These are phyloP conservation scores for Periophthalmodon schlosseri DNA, from an alignment of 2,113 vertebrate genomes.

Conservation along the genomic window DNA sequence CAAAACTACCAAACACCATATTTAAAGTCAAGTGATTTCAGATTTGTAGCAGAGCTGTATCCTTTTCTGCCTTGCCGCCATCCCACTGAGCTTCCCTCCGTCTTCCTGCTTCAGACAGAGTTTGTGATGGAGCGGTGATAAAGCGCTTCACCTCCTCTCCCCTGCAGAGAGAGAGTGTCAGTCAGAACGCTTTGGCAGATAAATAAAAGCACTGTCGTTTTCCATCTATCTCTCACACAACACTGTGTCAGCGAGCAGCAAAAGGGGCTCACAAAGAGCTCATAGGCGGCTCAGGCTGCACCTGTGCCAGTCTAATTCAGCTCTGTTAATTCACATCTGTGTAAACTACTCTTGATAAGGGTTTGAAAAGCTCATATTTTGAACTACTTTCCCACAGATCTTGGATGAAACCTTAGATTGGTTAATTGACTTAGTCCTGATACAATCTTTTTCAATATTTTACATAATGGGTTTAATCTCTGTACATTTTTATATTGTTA, in stretches of 20 bases:
- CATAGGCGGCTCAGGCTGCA: slow-evolving; percentile 10
- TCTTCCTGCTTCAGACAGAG: slow-evolving; percentile 30
- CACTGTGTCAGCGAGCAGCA: slow-evolving; percentile 5
- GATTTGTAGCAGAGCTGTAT: slow-evolving; percentile 5
- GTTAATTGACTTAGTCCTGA: too few species aligned
- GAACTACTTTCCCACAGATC: too few species aligned
- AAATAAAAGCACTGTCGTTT: slow-evolving; percentile 13
- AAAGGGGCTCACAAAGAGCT: neutral
- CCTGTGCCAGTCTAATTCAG: neutral
- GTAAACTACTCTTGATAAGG: neutral
- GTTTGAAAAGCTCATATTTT: neutral
- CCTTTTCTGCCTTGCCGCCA: slow-evolving; percentile 7
- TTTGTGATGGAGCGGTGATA: slow-evolving; percentile 37
- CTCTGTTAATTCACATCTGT: neutral
- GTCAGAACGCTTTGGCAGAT: slow-evolving; percentile 33
- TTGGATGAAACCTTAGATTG: too few species aligned
- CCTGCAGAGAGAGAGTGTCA: slow-evolving; percentile 38
- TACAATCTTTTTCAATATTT: too few species aligned
- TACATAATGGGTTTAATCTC: too few species aligned
- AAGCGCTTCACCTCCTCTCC: slow-evolving; percentile 39
- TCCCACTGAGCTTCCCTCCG: slow-evolving; percentile 23
- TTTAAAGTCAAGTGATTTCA: slow-evolving; percentile 16
- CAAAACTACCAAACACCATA: neutral
- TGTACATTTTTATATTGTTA: neutral
- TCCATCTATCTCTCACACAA: slow-evolving; percentile 5